phyloP scores from a whole-genome alignment of 92 coral and sea anemone species.

The Epizoanthus stellaris region DNA sequence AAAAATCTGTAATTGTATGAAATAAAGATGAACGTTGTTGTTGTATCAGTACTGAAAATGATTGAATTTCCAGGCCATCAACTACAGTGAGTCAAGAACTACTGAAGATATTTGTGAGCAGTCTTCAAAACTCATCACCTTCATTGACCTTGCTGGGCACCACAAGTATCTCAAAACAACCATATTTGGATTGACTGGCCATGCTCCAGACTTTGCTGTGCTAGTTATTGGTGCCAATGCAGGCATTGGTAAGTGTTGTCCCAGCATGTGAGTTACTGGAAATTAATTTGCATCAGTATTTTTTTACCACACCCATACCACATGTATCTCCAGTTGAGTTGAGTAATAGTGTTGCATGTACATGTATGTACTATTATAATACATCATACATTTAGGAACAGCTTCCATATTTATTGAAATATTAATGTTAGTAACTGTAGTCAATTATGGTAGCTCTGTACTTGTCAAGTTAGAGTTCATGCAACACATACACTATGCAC shows the following conservation, averaged over 20 bases:
- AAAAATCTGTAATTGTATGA: too few species aligned
- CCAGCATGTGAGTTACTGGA: not conserved
- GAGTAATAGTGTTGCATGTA: too few species aligned
- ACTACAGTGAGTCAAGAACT: conserved; percentile 94
- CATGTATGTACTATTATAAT: too few species aligned
- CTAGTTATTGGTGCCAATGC: conserved; percentile 96
- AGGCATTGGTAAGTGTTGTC: conserved; percentile 80
- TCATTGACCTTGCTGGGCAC: conserved; percentile 98
- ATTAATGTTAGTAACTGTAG: too few species aligned
- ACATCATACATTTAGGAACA: too few species aligned
- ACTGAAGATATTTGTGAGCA: conserved; percentile 98
- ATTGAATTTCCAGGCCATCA: conserved; percentile 68
- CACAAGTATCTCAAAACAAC: conserved; percentile 96
- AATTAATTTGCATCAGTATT: not conserved
- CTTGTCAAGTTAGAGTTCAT: too few species aligned
- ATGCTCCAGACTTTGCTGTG: conserved; percentile 98
- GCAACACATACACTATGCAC: too few species aligned
- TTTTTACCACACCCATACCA: too few species aligned
- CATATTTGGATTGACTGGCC: conserved; percentile 98
- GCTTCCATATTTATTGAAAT: too few species aligned
- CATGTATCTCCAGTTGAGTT: too few species aligned
- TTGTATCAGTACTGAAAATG: not conserved
- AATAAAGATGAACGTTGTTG: not conserved
- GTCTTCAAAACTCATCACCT: conserved; percentile 92
- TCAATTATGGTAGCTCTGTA: too few species aligned